Base-by-base conservation (phyloP, 2,113 vertebrate species). In the Megaptera novaeangliae region DNA sequence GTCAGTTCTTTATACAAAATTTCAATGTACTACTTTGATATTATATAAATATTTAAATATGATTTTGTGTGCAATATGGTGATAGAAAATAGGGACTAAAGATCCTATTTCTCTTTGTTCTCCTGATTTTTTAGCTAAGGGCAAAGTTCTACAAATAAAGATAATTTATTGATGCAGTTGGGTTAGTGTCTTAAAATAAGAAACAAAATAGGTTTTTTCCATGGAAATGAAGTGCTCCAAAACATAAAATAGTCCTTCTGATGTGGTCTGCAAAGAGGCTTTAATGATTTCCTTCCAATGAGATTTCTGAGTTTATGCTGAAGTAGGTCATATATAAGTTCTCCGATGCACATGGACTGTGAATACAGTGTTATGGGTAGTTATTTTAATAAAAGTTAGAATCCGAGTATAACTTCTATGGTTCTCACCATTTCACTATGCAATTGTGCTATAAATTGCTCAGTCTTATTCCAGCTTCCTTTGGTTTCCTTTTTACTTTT, bases 271-370 rank as follows among this genome's bases (percentile, higher is more conserved):
- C 29, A 83, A 61, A 88, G 44, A 91, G 1, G 72, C 14, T 86
- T 84, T 72, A 69, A 64, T 71, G 18, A 74, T 69, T 88, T 52
- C 2, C 34, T 94, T 87, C 59, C 52, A 52, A 77, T 44, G 59
- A 93, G 13, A 78, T 96, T 68, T 97, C n/a, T 84, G 41, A 77
- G 55, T 81, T 94, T 86, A 68, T 74, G 41, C 34, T 68, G 8
- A 75, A 83, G 80, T 0, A 55, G 34, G 8, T 71, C 59, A 82
- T 85, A 29, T 27, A 1, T 57, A 90, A 68, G 1, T 77, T 71
- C 36, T 77, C 63, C 74, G 31, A 95, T n/a, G n/a, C 1, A 41
- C 13, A 36, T 41, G 21, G 21, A 86, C 52, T 39, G 13, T 82
- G 31, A 86, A 64, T 66, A 13, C 77, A 27, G 44, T 63, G 5